A percentile compares a stretch with the other conserved stretches of the same genome.
Conservation (phyloP, 2,797 vertebrate species). For the Tachyglossus aculeatus region DNA sequence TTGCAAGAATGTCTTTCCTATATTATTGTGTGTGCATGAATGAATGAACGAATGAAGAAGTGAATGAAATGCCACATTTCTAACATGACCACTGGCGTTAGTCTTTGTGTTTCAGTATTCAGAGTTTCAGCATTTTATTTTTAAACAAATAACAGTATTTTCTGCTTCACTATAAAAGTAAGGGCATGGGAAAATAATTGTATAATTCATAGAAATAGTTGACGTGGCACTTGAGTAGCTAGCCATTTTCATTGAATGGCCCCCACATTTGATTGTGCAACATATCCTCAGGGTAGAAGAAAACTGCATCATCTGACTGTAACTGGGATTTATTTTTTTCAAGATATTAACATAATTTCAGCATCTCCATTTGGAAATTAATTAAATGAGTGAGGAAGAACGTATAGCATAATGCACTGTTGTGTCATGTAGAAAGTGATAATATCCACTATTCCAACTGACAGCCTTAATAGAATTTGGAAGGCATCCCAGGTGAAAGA, state of each 20-base stretch:
- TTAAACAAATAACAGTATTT: conserved; percentile 24
- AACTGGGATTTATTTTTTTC: conserved; percentile 39
- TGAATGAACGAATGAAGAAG: too few species aligned
- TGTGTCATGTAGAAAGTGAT: conserved; percentile 11
- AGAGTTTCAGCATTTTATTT: conserved; percentile 5
- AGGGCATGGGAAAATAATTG: neutral
- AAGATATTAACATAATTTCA: conserved; percentile 39
- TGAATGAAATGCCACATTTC: neutral
- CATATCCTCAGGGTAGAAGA: conserved; percentile 1
- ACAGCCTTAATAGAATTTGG: conserved; percentile 23
- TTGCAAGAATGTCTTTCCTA: too few species aligned
- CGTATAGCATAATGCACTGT: conserved; percentile 20
- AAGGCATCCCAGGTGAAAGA: neutral
- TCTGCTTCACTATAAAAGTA: neutral
- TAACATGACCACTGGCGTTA: neutral
- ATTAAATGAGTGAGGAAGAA: conserved; percentile 28
- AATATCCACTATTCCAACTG: neutral
- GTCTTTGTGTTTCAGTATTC: conserved; percentile 44
- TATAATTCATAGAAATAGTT: neutral
- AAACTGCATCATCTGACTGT: neutral
- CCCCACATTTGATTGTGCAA: conserved; percentile 18
- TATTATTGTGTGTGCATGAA: too few species aligned
- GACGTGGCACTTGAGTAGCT: conserved; percentile 11
- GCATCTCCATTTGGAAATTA: conserved; percentile 15
- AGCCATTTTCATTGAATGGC: neutral